Evolutionary conservation across 2,888 invertebrate species (phyloP), one percentile per base, ranked within the genome.

Genomic region (Suillia variegata): DNA sequence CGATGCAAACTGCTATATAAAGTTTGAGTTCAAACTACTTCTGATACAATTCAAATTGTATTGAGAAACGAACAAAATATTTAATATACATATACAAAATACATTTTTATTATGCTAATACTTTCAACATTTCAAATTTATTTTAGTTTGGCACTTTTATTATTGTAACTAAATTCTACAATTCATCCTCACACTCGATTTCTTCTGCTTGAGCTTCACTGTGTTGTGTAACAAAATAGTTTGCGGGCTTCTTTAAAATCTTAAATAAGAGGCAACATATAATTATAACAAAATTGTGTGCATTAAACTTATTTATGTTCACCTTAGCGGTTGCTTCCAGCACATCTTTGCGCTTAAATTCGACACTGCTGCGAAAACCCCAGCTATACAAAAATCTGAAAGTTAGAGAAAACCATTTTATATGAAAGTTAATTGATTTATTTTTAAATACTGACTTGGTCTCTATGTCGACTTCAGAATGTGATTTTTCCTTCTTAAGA

Each of bases 351-450:
- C 71, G 66, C n/a, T 68, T 63, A 52, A 74, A 75, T 54, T 76
- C 75, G 17, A 66, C 34, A 26, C 45, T 59, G 54, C 71, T 71
- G 24, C 75, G 68, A 56, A 62, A 71, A 2, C 75, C 75, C 73
- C 71, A 71, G 1, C 70, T 67, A 47, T 68, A 72, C 24, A 67
- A 58, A 48, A 64, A 63, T 24, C 75, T 75, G 33, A 34, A 63
- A 62, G 13, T 53, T 53, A 56, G 13, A 22, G 45, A 24, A 18
- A 18, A 5, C 31, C 31, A 17, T 48, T 56, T 8, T n/a, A 61
- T 13, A 38, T n/a, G 20, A 54, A 22, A 13, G 2, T 5, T 8
- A 2, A 4, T 31, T 8, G 24, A 26, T 31, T 22, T 15, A 26
- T 12, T n/a, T 24, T 6, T 8, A 6, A 8, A 56, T 54, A 22